A percentile compares a stretch with the other conserved stretches of the same genome.
phyloP scores from a whole-genome alignment of 2,113 vertebrate genomes.

The Phalacrocorax pelagicus region DNA sequence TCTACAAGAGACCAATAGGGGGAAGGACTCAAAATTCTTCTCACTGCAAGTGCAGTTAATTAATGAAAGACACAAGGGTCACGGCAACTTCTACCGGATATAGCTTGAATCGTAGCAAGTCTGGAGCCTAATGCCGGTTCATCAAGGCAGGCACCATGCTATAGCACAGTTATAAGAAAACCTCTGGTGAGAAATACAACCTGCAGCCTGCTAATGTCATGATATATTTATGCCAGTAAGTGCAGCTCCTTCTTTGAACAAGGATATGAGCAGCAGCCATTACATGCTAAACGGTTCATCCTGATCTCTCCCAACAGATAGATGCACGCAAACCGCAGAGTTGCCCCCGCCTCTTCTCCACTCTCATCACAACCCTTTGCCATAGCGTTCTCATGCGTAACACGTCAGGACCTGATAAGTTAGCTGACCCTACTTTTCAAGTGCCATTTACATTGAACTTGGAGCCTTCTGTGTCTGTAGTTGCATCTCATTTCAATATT shows the following conservation, averaged over 20 bases:
- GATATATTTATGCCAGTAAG: neutral
- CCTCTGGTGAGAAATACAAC: neutral
- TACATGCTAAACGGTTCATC: neutral
- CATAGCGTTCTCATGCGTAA: neutral
- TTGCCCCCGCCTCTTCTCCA: neutral
- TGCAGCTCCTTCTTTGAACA: neutral
- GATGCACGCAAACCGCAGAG: neutral
- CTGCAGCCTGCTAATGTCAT: neutral
- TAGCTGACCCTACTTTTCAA: neutral
- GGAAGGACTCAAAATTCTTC: neutral
- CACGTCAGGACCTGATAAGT: neutral
- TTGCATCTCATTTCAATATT: conserved; percentile 5
- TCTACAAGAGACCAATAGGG: neutral
- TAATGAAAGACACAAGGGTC: neutral
- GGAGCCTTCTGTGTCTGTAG: neutral
- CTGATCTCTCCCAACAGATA: neutral
- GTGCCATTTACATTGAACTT: neutral
- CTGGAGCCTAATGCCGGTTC: neutral
- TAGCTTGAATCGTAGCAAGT: neutral
- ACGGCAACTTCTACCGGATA: neutral
- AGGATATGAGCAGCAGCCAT: neutral
- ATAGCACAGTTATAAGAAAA: neutral
- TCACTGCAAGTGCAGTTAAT: neutral
- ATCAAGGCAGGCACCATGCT: neutral
- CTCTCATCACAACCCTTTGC: neutral